Base-by-base conservation (phyloP, 2,113 vertebrate genomes). In the Cavia porcellus region DNA sequence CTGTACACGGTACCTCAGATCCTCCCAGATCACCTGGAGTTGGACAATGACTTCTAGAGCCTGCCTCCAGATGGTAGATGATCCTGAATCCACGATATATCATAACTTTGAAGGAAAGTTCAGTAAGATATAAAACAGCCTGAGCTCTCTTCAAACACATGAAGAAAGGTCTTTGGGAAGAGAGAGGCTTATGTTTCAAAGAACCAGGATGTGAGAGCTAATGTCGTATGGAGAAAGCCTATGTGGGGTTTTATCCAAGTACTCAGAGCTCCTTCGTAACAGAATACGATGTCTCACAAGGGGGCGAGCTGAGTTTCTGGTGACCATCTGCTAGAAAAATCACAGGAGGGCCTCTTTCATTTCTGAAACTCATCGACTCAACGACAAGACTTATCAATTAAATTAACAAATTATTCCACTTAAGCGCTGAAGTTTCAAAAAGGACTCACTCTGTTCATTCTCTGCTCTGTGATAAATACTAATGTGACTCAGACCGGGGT, bases 331-430 rank as follows among this genome's bases (percentile, higher is more conserved):
- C 82, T 45, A 35, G 42, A 47, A 66, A 82, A 81, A 52, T 86
- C 10, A 4, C 1, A 89, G 28, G 32, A 64, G 81, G 70, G 30
- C 74, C 70, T 47, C n/a, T 80, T 55, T 50, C 30, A 42, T 14
- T 30, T 74, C 85, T 94, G 81, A 92, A 62, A 77, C 24, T 82
- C 70, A 85, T n/a, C 14, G n/a, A 64, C 79, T 90, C 61, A 12
- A 3, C 57, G 89, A 95, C 86, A 90, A 59, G 11, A 35, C 50
- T 57, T 82, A 92, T 72, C 66, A 91, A 81, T 95, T 89, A 95
- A 75, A 88, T 90, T 59, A 90, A 94, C 70, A 83, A 75, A 92
- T 82, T 17, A 52, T 93, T 89, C 93, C 62, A 20, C 0, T 66
- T 62, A 94, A 59, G 20, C 25, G 62, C 66, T 86, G 30, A 79